Base-by-base conservation (phyloP, 2,113 vertebrate genomes). In the Arenaria interpres region DNA sequence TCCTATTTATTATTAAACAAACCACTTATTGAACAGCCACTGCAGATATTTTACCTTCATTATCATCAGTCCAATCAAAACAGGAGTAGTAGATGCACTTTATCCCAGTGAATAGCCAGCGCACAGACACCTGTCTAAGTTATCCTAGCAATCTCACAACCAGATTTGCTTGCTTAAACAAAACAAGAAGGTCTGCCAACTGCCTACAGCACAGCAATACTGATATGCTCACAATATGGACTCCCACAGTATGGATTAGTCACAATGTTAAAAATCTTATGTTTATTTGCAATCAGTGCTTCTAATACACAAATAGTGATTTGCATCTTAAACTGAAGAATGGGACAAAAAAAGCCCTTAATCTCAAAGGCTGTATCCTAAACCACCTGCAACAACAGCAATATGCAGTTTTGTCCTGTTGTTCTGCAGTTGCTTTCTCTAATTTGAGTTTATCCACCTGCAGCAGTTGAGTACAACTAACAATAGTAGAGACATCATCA, bases 111-210 rank as follows among this genome's bases (percentile, higher is more conserved):
- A 84, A 54, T 4, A 89, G 28, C 28, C 68, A 74, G 33, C 27
- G 14, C 39, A 48, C 13, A 33, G 32, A 39, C 39, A 81, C 54
- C 60, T 85, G 56, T 37, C 39, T 84, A 43, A 69, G 7, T 93
- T 73, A 60, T 63, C 9, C 53, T 32, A 62, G 48, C 33, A 76
- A 72, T 72, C 48, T 85, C 71, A 81, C 66, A 75, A 68, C 4
- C 25, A 56, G 43, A 85, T 93, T 93, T 94, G 19, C 77, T 93
- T 89, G 39, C 32, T 93, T 79, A 78, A 93, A 89, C 62, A 73
- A 88, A 88, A 79, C 32, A 68, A 64, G 43, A 77, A 77, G 9
- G 19, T 84, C 80, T 87, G 73, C 19, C 93, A 78, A 62, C 46
- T 60, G 60, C 82, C 35, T 72, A 27, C 51, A 87, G 51, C 46